These are phyloP conservation scores for Dorcus hopei DNA, from an alignment of 2,888 invertebrate genomes.

Conservation along the genomic window DNA sequence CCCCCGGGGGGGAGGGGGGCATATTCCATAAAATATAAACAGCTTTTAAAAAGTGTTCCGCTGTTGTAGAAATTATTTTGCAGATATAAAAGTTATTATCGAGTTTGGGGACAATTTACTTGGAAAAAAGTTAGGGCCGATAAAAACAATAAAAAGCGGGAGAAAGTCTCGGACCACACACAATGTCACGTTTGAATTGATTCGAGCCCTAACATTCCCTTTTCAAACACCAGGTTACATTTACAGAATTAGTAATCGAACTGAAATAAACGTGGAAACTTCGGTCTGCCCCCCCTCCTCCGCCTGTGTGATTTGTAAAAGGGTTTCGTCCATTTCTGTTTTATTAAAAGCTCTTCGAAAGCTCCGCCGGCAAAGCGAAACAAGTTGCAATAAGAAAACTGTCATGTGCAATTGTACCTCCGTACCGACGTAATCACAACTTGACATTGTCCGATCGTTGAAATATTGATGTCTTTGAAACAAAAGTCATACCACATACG, in stretches of 20 bases:
- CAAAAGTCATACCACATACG: not conserved
- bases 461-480: not conserved
- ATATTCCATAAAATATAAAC: no score
- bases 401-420: not conserved
- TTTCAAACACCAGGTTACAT: slow-evolving; percentile 19
- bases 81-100: no score
- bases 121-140: no score
- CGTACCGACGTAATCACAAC: not conserved
- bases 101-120: no score
- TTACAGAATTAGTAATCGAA: slow-evolving; percentile 26
- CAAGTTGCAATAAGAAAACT: not conserved
- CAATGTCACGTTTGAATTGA: slow-evolving; percentile 18
- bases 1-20: no score
- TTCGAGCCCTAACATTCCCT: slow-evolving; percentile 8
- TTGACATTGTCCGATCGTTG: not conserved
- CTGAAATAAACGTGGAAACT: slow-evolving; percentile 17
- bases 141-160: not conserved
- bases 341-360: slow-evolving; percentile 2
- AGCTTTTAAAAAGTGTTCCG: no score
- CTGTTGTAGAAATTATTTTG: no score
- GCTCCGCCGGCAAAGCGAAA: not conserved
- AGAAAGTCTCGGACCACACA: not conserved
- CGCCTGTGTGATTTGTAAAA: not conserved
- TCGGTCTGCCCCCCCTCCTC: not conserved
- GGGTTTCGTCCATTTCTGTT: slow-evolving; percentile 1